Base-by-base conservation (phyloP, 2,888 invertebrate genomes). In the Autographa gamma region DNA sequence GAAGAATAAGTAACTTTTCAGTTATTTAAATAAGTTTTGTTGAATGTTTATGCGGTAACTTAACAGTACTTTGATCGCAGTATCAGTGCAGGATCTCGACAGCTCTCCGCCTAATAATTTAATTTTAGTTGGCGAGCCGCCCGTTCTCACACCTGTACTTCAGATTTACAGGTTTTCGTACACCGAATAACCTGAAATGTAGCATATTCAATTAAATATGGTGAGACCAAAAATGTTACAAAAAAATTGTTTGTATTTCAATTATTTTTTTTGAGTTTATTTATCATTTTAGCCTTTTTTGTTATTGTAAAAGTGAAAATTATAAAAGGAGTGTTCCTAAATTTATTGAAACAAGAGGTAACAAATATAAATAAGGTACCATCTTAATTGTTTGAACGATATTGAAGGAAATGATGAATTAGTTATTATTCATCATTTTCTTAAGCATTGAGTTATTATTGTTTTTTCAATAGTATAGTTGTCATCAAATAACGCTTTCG, bases 91-190 rank as follows among this genome's bases (percentile, higher is more conserved):
- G 77, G 78, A 76, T 77, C 80, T 77, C 63, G 38, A 61, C 74
- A 38, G 66, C 65, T 56, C 67, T 76, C 54, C 64, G 67, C 78
- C 76, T 86, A 82, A 83, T 86, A 86, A 87, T 82, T 86, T 80
- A 79, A 86, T 87, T 84, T 80, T 52, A 65, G 65, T 81, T 86
- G 86, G 86, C 85, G 59, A 71, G 71, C 60, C 62, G 84, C 84
- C 87, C 84, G 72, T 63, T 61, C 59, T 69, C 65, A 18, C 82
- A 78, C 79, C 67, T 80, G 76, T 48, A 73, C 54, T 64, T 77
- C 59, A 66, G 60, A 73, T 41, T 60, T 41, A 64, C 25, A 62
- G 65, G 66, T 70, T 74, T 81, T 78, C 81, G 14, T 43, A 16
- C 48, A 48, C 6, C 8, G n/a, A 48, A 48, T n/a, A 48, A n/a